Conservation (phyloP, 35 echinoderm and acorn worm species). For the Hemicentrotus pulcherrimus region DNA sequence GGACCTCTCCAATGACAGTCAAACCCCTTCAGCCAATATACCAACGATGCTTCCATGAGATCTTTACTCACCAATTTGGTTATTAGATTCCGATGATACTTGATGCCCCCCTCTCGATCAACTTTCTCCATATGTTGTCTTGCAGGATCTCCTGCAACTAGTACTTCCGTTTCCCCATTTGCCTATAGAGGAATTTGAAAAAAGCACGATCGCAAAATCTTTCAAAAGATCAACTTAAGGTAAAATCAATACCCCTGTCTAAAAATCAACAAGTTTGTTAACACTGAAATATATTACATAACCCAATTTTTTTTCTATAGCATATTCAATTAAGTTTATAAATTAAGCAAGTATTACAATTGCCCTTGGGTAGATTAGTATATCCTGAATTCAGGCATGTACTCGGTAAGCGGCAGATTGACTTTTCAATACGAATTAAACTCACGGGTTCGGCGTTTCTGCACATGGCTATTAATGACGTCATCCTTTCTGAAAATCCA, state of each 20-base stretch:
- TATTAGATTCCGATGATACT: conserved; percentile 84
- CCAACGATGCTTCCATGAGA: neutral
- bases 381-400: too few species aligned
- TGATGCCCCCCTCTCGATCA: conserved; percentile 74
- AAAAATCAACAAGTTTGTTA: too few species aligned
- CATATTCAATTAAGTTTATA: too few species aligned
- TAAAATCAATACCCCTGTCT: neutral
- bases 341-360: too few species aligned
- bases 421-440: neutral
- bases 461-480: conserved; percentile 54
- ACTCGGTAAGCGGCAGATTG: too few species aligned
- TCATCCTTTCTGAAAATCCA: conserved; percentile 74
- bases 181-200: conserved; percentile 45
- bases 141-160: conserved; percentile 91
- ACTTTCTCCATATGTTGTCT: conserved; percentile 83
- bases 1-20: neutral
- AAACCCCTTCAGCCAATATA: neutral
- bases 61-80: conserved; percentile 73
- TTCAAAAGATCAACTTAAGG: neutral
- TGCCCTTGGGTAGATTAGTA: too few species aligned
- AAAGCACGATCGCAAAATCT: neutral
- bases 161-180: conserved; percentile 75
- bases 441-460: conserved; percentile 73
- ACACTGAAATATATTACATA: too few species aligned
- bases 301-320: too few species aligned